These are phyloP conservation scores for Eustalomyia histrio DNA, from an alignment of 2,888 invertebrate genomes.

Conservation along the genomic window DNA sequence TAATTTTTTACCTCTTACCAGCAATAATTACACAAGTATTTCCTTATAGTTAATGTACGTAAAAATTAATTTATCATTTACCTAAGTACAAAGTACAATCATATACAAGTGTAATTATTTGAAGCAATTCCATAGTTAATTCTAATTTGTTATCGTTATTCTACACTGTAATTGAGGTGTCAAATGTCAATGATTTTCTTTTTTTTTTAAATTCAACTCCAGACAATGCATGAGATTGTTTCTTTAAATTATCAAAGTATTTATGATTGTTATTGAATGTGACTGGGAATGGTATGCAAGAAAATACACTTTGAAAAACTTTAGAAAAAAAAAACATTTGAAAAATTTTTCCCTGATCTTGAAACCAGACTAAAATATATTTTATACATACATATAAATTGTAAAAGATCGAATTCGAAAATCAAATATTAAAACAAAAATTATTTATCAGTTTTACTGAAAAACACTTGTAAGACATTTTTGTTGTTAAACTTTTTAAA, in stretches of 20 bases:
- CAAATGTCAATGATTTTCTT: constrained; percentile 51
- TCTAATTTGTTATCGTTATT: constrained; percentile 28
- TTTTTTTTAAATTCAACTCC: constrained; percentile 34
- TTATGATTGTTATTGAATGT: background rate
- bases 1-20: background rate
- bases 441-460: no score
- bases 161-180: constrained; percentile 20
- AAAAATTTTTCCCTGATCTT: no score
- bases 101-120: background rate
- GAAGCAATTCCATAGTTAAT: constrained; percentile 10
- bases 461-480: no score
- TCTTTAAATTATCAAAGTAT: background rate
- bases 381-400: no score
- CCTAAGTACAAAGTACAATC: constrained; percentile 3
- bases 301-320: no score
- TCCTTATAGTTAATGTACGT: background rate
- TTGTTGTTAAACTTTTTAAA: no score
- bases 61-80: background rate
- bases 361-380: no score
- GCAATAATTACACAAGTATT: background rate
- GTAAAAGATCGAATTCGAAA: no score
- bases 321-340: no score
- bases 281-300: background rate
- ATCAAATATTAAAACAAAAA: no score
- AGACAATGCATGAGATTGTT: background rate